phyloP scores from a whole-genome alignment of 1,140 invertebrate genomes.

The Tetraneura akinire region DNA sequence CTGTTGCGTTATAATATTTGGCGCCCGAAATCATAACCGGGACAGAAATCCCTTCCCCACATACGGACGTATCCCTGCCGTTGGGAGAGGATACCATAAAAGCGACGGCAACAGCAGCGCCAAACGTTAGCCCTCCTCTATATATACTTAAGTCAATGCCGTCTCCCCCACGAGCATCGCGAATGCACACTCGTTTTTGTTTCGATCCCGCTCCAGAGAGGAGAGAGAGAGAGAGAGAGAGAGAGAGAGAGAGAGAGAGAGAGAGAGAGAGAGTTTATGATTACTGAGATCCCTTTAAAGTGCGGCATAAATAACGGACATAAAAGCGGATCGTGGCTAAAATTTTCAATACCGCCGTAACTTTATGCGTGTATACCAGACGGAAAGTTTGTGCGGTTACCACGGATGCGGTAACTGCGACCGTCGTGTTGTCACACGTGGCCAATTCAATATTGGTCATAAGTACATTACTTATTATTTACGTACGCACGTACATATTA shows the following conservation, averaged over 20 bases:
- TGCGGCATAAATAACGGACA: slow-evolving; percentile 36
- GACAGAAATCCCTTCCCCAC: neutral
- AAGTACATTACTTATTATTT: too few relatives aligned
- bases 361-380: neutral
- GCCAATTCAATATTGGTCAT: too few relatives aligned
- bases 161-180: neutral
- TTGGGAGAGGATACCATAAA: neutral
- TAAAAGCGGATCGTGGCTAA: slow-evolving; percentile 32
- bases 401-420: neutral
- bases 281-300: slow-evolving; percentile 32
- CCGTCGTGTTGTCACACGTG: too few relatives aligned
- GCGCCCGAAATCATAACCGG: slow-evolving; percentile 29
- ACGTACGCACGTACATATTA: too few relatives aligned
- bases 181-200: slow-evolving; percentile 13
- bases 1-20: slow-evolving; percentile 20
- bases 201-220: neutral
- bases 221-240: too few relatives aligned
- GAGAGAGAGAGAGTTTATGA: slow-evolving; percentile 42
- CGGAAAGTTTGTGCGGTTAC: neutral
- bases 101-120: neutral
- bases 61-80: neutral
- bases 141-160: neutral
- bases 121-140: neutral
- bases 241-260: too few relatives aligned
- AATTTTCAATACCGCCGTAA: slow-evolving; percentile 13